Base-by-base conservation (phyloP, 53 echinoderm and acorn worm genomes). In the Holothuria scabra region DNA sequence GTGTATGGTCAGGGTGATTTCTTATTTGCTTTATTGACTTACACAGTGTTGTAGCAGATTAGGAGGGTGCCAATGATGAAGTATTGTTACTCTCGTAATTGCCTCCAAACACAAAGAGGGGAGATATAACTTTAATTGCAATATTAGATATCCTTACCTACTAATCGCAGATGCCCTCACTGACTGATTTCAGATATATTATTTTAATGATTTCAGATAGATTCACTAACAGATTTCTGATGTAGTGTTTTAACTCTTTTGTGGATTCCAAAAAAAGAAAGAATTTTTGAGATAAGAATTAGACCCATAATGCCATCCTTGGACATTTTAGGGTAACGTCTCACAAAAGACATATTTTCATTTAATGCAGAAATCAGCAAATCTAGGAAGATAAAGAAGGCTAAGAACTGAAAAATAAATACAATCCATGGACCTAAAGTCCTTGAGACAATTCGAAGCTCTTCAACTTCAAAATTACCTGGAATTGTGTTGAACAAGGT, bases 231-330 rank as follows among this genome's bases (percentile, higher is more conserved):
- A 20, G 11, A 64, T 24, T 65, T 18, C 18, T 18, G 52, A 18
- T 52, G 2, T 18, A 8, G 1, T 25, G 18, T 13, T 33, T 79
- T 79, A 34, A 84, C 84, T 66, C 38, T 79, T 61, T 89, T 71
- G 21, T 67, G 84, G 20, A 95, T 91, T 12, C 95, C 95, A 65
- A 95, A 75, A 64, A 91, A 79, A 6, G 95, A 95, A 24, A 93
- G 84, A 11, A 95, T 81, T 67, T 95, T 95, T 59, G 90, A 89
- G 16, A 91, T 67, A 14, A 95, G 65, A 10, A 93, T 83, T 33
- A 93, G 68, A 4, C 93, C 95, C 67, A 95, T 89, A 28, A 84
- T 85, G 28, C 74, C 91, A 64, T 91, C 95, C 59, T 89, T 86
- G 20, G 91, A 91, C 26, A 89, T 87, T 23, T 85, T 74, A 0